A percentile compares a stretch with the other conserved stretches of the same genome.
Conservation (phyloP, 2,888 invertebrate species). For the Metalampra italica region DNA sequence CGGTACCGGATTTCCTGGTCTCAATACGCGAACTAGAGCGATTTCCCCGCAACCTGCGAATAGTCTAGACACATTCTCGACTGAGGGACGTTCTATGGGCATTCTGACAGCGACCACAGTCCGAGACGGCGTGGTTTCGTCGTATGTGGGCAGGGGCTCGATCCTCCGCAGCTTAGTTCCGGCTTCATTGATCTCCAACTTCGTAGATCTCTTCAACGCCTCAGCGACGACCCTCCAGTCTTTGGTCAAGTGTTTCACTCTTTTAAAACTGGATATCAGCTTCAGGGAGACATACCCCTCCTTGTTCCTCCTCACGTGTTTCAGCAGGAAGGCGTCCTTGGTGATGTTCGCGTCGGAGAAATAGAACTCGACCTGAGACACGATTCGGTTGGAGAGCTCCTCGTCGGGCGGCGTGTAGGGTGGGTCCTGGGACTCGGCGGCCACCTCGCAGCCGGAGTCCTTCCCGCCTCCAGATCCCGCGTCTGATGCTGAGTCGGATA, state of each 20-base stretch:
- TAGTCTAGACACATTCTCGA: slow-evolving; percentile 94
- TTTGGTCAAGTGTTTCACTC: slow-evolving; percentile 95
- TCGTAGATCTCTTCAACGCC: slow-evolving; percentile 86
- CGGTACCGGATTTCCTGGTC: slow-evolving; percentile 93
- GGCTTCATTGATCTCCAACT: slow-evolving; percentile 92
- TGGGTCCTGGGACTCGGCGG: slow-evolving; percentile 76
- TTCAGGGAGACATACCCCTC: slow-evolving; percentile 97
- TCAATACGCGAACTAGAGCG: slow-evolving; percentile 89
- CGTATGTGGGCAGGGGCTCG: slow-evolving; percentile 91
- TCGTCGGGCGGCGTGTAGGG: slow-evolving; percentile 85
- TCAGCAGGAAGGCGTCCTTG: slow-evolving; percentile 96
- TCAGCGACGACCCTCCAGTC: slow-evolving; percentile 96
- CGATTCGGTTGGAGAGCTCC: slow-evolving; percentile 87
- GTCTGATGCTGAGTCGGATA: slow-evolving; percentile 83
- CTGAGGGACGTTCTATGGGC: slow-evolving; percentile 90
- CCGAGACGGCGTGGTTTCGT: slow-evolving; percentile 94
- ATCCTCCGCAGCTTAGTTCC: slow-evolving; percentile 93
- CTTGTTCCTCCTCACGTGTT: slow-evolving; percentile 96
- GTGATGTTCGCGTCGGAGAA: slow-evolving; percentile 97
- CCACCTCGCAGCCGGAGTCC: slow-evolving; percentile 84
- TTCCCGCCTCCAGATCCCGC: slow-evolving; percentile 81
- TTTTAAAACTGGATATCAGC: slow-evolving; percentile 95
- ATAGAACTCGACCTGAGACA: slow-evolving; percentile 95
- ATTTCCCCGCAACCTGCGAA: slow-evolving; percentile 95
- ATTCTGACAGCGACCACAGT: slow-evolving; percentile 93